Evolutionary conservation across 1,140 invertebrate genomes (phyloP).

Genomic region (Eriocheir sinensis): DNA sequence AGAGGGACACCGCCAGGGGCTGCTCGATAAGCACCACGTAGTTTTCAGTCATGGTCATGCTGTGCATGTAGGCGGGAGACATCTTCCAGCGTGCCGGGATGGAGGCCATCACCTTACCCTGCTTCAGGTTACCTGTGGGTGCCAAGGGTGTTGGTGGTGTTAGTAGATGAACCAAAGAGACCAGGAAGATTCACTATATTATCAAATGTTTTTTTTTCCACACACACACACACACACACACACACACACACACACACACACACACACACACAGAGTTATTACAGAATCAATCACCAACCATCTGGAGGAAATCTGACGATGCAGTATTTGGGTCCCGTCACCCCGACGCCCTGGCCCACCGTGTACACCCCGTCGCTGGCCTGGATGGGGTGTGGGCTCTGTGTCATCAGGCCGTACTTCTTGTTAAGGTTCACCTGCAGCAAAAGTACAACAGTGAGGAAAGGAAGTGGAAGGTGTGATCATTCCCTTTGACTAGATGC

Average conservation of each 20-base stretch:
- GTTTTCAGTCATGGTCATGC: constrained; percentile 82
- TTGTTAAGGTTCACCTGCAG: constrained; percentile 86
- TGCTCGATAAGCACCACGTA: constrained; percentile 81
- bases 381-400: constrained; percentile 93
- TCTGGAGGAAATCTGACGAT: constrained; percentile 87
- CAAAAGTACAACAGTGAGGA: background rate
- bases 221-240: background rate
- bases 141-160: background rate
- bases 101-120: constrained; percentile 78
- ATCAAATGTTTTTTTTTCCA: background rate
- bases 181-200: background rate
- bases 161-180: too few relatives aligned
- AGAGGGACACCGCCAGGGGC: constrained; percentile 79
- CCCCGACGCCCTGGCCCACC: constrained; percentile 87
- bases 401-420: constrained; percentile 89
- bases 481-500: background rate
- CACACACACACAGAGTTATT: background rate
- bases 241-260: constrained; percentile 27
- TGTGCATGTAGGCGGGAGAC: constrained; percentile 81
- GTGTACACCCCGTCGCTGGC: constrained; percentile 90
- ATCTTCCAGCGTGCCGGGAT: constrained; percentile 80
- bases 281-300: constrained; percentile 26
- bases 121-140: constrained; percentile 66
- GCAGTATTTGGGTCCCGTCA: constrained; percentile 87
- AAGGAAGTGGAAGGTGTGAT: background rate